Base-by-base conservation (phyloP, 2,797 vertebrate genomes). In the Tenualosa thibaudeaui region DNA sequence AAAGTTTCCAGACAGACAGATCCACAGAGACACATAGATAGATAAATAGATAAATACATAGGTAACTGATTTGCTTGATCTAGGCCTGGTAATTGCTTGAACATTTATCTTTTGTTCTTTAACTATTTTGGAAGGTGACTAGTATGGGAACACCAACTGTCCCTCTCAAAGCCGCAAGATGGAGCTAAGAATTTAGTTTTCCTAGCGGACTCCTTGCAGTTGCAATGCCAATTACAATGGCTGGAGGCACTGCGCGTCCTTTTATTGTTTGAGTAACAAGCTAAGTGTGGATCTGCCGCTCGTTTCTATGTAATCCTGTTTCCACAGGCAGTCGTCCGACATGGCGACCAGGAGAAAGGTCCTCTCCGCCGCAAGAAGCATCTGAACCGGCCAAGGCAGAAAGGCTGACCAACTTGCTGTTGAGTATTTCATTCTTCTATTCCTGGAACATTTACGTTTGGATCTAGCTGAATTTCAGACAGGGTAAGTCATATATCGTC, bases 291-390 rank as follows among this genome's bases (percentile, higher is more conserved):
- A 93, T 94, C 93, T 86, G 86, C 90, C 85, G 84, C 89, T 90
- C 83, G 84, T 53, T 86, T 91, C 91, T 37, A 10, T 90, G 88
- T 94, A 94, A 94, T 95, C 94, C 93, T 86, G 89, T 93, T 91
- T 92, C 91, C 91, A 56, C 88, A 87, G 84, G 84, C 86, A 93
- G 93, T 93, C 92, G 92, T 94, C 94, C 93, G 93, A 93, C 93
- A 96, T 96, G 95, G 94, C 94, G 95, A 95, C 94, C 92, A 90
- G 90, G 90, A 85, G 86, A 91, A 91, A 90, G 89, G 90, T 90
- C 86, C 75, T 86, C 89, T 82, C 81, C 89, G 89, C 82, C 10
- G 5, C 85, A 51, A 85, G 75, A 91, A 31, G 85, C 88, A 17
- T 90, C 85, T 95, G 83, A 93, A 85, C 88, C 90, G 86, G 24